Base-by-base conservation (phyloP, 2,888 invertebrate genomes). In the Amphipoea oculea region DNA sequence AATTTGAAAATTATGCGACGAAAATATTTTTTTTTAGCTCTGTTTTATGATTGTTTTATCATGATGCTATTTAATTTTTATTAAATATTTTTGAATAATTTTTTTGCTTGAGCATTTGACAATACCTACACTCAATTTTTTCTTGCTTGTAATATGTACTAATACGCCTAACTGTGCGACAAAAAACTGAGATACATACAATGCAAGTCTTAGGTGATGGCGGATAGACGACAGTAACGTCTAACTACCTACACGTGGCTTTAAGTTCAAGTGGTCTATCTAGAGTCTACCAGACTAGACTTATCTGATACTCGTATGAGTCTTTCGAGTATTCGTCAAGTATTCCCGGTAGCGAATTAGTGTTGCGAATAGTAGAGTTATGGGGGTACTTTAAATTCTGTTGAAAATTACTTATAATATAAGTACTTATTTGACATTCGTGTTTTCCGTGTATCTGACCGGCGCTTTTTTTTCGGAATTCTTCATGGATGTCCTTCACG, bases 401-500 rank as follows among this genome's bases (percentile, higher is more conserved):
- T 60, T 75, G 9, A 48, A 66, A 63, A 66, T 75, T 7, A 48
- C 23, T 48, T 23, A 65, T 65, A 40, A 11, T 65, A 63, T 29
- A 57, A 54, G 23, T 29, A 29, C 20, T 65, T 45, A 29, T 7
- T 29, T 62, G 20, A 29, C 12, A 29, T 12, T 36, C n/a, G 14
- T 36, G 17, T n/a, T 65, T 63, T 7, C 17, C n/a, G n/a, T 42
- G 9, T 14, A 68, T 29, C 17, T 29, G 69, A 29, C 20, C 20
- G 29, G 4, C 5, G 12, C 20, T 40, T 12, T 68, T n/a, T 6
- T n/a, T 20, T 14, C 36, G 45, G 2, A 14, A 48, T n/a, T 11
- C 11, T 5, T 68, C 45, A 68, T 29, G 42, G 14, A 42, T 67
- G 4, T n/a, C 4, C 14, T 67, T n/a, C 51, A 23, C 6, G 0